Conservation (phyloP, 2,113 vertebrate genomes). For the Caranx ignobilis region DNA sequence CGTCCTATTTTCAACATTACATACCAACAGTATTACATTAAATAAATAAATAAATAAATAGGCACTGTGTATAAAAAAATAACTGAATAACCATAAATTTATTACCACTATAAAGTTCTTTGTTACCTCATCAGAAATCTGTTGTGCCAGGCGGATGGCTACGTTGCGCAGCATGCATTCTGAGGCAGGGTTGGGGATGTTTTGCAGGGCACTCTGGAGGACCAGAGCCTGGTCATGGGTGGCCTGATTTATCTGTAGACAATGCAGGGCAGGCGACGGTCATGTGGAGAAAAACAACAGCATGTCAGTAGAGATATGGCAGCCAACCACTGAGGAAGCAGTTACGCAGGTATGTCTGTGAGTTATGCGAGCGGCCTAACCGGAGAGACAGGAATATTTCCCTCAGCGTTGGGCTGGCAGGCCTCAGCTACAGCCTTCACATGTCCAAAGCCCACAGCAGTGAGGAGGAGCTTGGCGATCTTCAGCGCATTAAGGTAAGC, state of each 20-base stretch:
- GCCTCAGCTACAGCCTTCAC: conserved; percentile 98
- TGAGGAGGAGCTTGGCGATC: conserved; percentile 96
- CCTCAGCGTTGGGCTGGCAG: conserved; percentile 94
- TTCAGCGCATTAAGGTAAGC: conserved; percentile 98
- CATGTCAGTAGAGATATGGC: not conserved
- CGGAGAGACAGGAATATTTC: conserved; percentile 92
- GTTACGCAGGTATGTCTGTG: conserved; percentile 20
- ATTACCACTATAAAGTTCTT: conserved; percentile 15
- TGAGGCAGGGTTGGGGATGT: conserved; percentile 98
- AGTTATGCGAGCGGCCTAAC: conserved; percentile 78
- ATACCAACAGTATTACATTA: not conserved
- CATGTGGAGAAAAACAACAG: conserved; percentile 14
- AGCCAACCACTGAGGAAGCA: not conserved
- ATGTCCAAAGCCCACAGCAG: conserved; percentile 97
- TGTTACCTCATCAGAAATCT: conserved; percentile 98
- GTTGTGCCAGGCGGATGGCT: conserved; percentile 97
- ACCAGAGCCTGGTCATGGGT: conserved; percentile 99
- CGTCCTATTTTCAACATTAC: not conserved
- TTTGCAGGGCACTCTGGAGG: conserved; percentile 97
- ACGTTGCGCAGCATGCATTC: conserved; percentile 99
- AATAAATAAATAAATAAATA: not conserved
- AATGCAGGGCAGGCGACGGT: conserved; percentile 17
- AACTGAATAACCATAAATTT: not conserved
- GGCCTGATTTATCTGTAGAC: conserved; percentile 92
- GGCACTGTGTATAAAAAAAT: too few species aligned